These are phyloP conservation scores for Oreohelix idahoensis DNA, from an alignment of 1,140 invertebrate genomes.

Conservation along the genomic window DNA sequence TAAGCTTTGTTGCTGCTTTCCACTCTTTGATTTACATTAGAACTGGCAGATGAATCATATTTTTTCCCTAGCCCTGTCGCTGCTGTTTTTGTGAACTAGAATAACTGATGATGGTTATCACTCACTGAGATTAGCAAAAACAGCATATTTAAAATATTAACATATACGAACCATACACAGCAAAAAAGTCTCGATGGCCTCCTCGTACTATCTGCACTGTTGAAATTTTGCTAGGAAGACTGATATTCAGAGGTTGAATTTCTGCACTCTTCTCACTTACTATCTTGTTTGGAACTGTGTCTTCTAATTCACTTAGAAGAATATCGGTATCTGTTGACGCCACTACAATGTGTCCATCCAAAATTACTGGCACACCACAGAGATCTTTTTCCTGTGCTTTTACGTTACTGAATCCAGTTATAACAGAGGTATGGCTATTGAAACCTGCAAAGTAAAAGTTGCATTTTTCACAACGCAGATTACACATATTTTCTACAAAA, in stretches of 20 bases:
- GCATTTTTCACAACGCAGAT: background rate
- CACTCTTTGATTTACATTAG: too few species aligned
- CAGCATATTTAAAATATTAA: too few species aligned
- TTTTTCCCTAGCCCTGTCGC: too few species aligned
- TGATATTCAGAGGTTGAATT: background rate
- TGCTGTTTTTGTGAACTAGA: too few species aligned
- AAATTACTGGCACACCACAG: background rate
- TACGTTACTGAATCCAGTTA: background rate
- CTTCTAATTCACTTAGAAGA: background rate
- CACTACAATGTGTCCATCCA: background rate
- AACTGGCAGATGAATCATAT: too few species aligned
- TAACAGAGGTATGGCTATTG: background rate
- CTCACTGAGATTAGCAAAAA: too few species aligned
- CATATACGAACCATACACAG: background rate
- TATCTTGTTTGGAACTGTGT: background rate
- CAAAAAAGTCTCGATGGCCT: background rate
- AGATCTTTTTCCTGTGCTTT: background rate
- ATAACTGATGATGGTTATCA: too few species aligned
- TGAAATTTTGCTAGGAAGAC: background rate
- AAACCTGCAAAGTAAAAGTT: background rate
- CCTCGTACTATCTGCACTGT: background rate
- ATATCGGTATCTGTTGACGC: conserved; percentile 3
- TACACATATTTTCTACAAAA: background rate
- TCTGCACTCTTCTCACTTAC: background rate
- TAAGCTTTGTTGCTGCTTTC: too few species aligned